Base-by-base conservation (phyloP, 37 sponge, comb jelly and placozoan genomes). In the Crambe crambe region DNA sequence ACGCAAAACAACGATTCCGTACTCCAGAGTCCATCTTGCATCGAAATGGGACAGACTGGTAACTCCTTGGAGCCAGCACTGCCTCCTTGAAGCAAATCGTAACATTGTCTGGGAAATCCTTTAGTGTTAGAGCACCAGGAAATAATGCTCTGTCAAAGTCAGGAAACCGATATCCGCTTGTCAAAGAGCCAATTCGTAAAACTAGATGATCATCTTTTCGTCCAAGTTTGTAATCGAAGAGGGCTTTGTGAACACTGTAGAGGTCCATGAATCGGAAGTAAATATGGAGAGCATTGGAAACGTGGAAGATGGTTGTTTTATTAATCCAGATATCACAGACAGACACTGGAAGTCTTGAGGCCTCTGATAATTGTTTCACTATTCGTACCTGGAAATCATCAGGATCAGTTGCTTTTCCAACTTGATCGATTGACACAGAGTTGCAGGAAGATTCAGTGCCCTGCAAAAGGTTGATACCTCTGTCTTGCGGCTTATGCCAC, bases 241-340 rank as follows among this genome's bases (percentile, higher is more conserved):
- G 65, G 17, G 70, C 44, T 70, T 84, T 87, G 63, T 74, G 80
- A 3, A 87, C 37, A 77, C 72, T 86, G 66, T 76, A 92, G 61
- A 76, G 87, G 30, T 77, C 73, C 18, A 84, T 30, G 42, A 92
- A 85, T 36, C 85, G 67, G 67, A 92, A 92, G 64, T 87, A 92
- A 37, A 92, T 80, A 64, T 92, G 92, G 22, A 42, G 30, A 20
- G 66, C 72, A 26, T 74, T 51, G 27, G 85, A 76, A 25, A 58
- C 39, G 67, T 68, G 81, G 35, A 92, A 68, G 44, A 61, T 81
- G 0, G 77, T 56, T 17, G 84, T 80, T 35, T 80, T 79, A 3
- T 84, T 57, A 30, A 87, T 58, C 79, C 75, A 76, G 22, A 21
- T 27, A 17, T 92, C 72, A 56, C 92, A 92, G 0, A 27, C 70